Base-by-base conservation (phyloP, 1,140 invertebrate genomes). In the Bombus confusus region DNA sequence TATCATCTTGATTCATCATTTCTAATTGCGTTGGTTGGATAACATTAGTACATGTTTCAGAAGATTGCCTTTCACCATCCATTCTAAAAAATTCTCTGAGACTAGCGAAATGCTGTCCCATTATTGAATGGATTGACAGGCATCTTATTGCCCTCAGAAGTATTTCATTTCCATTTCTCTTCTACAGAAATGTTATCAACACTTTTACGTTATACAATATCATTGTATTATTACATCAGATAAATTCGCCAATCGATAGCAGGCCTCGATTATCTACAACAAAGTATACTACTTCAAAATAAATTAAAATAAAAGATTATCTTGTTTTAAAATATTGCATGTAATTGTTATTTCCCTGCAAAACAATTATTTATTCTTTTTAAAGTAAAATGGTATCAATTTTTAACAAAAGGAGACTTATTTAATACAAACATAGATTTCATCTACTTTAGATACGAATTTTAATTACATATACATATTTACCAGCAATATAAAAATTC, bases 31-130 rank as follows among this genome's bases (percentile, higher is more conserved):
- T 87, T 74, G 71, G 80, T 22, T 92, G 91, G 34, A 88, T 80
- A 72, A 76, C 85, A 37, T 92, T 91, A 81, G 85, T 80, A 83
- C 90, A 93, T 78, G 89, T 85, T 91, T 94, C 91, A 5, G 87
- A 73, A 68, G 85, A 85, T 47, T 93, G 89, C 84, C 92, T 92
- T 74, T 95, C 92, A 77, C 91, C 87, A 83, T 94, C 94, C 94
- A 95, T 95, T 93, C 89, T 95, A 91, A 95, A 94, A 76, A 94
- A 93, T 87, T 94, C 93, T 86, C 91, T 94, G 92, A 95, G 94
- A 95, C 95, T 95, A 95, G 95, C 95, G 93, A 95, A 94, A 86
- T 90, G 94, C 94, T 95, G 95, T 94, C 95, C 94, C 95, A 95
- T 95, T 90, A 93, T 95, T 94, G 89, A 90, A 83, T 88, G 82